Evolutionary conservation across 2,888 invertebrate species (phyloP).

Genomic region (Troides aeacus): DNA sequence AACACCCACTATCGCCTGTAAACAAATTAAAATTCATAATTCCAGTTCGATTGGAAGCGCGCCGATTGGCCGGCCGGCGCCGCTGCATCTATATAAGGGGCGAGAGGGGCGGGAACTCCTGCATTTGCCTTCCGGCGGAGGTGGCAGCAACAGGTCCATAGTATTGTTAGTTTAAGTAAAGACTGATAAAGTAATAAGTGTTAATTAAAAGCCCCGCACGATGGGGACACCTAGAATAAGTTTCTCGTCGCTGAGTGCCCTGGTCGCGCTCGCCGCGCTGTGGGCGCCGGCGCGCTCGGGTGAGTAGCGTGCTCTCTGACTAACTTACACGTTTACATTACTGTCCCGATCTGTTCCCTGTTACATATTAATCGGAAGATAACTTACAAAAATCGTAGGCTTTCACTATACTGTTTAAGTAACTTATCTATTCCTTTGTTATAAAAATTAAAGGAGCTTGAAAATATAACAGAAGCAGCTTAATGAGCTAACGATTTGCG

Average conservation of each 20-base stretch:
- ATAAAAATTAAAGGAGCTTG: no score
- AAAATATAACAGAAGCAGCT: no score
- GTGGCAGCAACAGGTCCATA: slow-evolving; percentile 51
- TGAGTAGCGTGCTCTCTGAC: slow-evolving; percentile 45
- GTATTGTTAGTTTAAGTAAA: slow-evolving; percentile 62
- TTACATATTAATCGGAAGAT: background rate
- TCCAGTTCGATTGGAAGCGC: slow-evolving; percentile 28
- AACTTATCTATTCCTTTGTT: no score
- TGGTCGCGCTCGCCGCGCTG: slow-evolving; percentile 66
- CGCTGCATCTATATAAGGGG: slow-evolving; percentile 58
- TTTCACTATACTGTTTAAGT: no score
- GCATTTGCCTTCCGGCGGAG: slow-evolving; percentile 65
- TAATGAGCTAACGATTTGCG: no score
- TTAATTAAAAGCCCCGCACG: slow-evolving; percentile 49
- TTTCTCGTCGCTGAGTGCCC: slow-evolving; percentile 60
- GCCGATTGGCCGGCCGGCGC: slow-evolving; percentile 34
- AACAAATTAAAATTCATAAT: slow-evolving; percentile 35
- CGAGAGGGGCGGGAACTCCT: slow-evolving; percentile 33
- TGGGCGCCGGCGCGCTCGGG: slow-evolving; percentile 67
- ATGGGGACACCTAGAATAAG: slow-evolving; percentile 71
- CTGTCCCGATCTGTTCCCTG: background rate
- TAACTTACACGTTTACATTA: background rate
- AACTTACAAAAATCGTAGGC: background rate
- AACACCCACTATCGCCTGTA: slow-evolving; percentile 30
- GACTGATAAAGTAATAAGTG: slow-evolving; percentile 60